Conservation (phyloP, 2,888 invertebrate genomes). For the Fragum fragum region DNA sequence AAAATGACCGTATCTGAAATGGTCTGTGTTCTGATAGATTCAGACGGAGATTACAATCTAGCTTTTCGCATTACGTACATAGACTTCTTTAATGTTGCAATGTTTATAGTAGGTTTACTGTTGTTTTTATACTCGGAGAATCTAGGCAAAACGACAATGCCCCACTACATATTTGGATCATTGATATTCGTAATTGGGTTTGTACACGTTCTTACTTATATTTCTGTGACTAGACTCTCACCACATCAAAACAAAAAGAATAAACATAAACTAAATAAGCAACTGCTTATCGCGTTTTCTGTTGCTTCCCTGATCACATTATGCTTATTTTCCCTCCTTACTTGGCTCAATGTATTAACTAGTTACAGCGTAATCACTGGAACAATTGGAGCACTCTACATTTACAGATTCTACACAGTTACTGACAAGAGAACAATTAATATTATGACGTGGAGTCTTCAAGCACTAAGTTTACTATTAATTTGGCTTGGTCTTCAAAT, state of each 20-base stretch:
- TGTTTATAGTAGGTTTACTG: not conserved
- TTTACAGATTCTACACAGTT: not conserved
- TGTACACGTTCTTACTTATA: not conserved
- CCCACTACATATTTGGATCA: not conserved
- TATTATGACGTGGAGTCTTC: constrained; percentile 5
- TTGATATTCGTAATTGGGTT: not conserved
- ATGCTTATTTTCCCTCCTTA: not conserved
- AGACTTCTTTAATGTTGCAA: not conserved
- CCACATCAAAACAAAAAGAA: not conserved
- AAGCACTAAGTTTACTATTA: not conserved
- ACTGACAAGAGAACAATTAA: not conserved
- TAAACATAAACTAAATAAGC: not conserved
- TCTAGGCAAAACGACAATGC: not conserved
- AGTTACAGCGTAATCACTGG: not conserved
- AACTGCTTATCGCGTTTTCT: not conserved
- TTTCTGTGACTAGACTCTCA: not conserved
- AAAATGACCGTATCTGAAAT: not conserved
- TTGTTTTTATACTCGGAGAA: not conserved
- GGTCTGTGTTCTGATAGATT: constrained; percentile 1
- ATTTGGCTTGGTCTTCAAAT: not conserved
- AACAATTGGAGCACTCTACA: not conserved
- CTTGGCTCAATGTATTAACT: not conserved
- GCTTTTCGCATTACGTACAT: not conserved
- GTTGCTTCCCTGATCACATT: not conserved
- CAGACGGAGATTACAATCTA: not conserved